Evolutionary conservation across 2,797 vertebrate genomes (phyloP), one percentile per base, ranked within the genome.

Genomic region (Nyctibius grandis): DNA sequence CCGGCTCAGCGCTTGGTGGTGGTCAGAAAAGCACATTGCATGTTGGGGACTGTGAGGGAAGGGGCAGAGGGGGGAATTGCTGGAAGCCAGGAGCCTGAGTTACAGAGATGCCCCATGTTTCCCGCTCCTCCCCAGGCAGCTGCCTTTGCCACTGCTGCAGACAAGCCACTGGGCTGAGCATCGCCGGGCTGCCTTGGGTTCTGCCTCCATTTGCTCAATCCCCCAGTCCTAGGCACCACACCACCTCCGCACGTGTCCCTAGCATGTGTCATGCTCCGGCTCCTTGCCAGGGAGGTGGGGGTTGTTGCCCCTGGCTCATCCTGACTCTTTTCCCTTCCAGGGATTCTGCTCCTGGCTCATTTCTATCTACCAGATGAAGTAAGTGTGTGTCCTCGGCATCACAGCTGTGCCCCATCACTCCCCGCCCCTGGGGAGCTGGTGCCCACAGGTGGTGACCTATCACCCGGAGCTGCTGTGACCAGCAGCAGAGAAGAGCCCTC

Each of bases 321-420:
- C 90, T 67, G 86, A 89, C 95, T 91, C 29, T 90, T 64, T 90
- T 91, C 14, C 51, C 93, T 98, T 97, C 65, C 98, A 99, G 99
- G 99, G 99, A 90, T 99, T 99, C 98, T 99, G 99, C 97, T 99
- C 99, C 72, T 99, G 99, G 99, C 98, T 99, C 68, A 97, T 98
- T 95, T 99, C 99, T 75, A 99, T 99, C 97, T 98, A 99, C 98
- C 98, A 99, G 96, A 99, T 99, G 99, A 99, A 99, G 99, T 99
- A 99, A 99, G 99, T 99, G 92, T 89, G 87, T 64, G 45, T 50
- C 34, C 65, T 78, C 11, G 3, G 65, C n/a, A 16, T 51, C 29
- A 5, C 2, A 15, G 36, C 51, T 2, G 0, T 73, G 25, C 28
- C 47, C 50, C 21, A n/a, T 23, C 0, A 0, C 45, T 90, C 29